A percentile compares a stretch with the other conserved stretches of the same genome.
Evolutionary conservation across 2,113 vertebrate genomes (phyloP).

Genomic region (Bujurquina vittata): DNA sequence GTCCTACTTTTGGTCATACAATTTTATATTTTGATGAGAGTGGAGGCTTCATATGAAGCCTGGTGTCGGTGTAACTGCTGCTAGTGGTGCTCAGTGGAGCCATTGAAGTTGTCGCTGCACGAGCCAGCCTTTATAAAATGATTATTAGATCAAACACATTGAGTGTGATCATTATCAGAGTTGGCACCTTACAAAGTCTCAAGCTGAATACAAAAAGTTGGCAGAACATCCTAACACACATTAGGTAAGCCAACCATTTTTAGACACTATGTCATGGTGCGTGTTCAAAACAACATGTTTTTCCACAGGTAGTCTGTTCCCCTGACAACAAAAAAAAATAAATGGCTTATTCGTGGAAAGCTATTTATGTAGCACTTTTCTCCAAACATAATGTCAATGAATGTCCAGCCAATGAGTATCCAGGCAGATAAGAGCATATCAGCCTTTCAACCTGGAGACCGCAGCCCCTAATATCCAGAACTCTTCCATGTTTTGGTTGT

Average conservation of each 20-base stretch:
- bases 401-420: neutral
- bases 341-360: neutral
- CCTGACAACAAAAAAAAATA: neutral
- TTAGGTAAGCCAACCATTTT: neutral
- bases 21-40: neutral
- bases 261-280: neutral
- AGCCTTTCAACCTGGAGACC: too few species aligned
- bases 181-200: neutral
- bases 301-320: neutral
- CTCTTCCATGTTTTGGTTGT: conserved; percentile 17
- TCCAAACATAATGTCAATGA: neutral
- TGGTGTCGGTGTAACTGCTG: neutral
- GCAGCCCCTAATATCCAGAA: neutral
- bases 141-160: neutral
- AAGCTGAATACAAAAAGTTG: neutral
- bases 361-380: neutral
- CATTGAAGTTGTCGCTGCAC: neutral
- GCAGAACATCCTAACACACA: neutral
- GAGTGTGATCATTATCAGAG: neutral
- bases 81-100: neutral
- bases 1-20: neutral
- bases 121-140: neutral
- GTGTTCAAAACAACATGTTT: neutral
- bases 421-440: neutral
- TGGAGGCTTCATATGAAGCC: neutral